Base-by-base conservation (phyloP, 2,888 invertebrate genomes). In the Caenorhabditis parvicauda region DNA sequence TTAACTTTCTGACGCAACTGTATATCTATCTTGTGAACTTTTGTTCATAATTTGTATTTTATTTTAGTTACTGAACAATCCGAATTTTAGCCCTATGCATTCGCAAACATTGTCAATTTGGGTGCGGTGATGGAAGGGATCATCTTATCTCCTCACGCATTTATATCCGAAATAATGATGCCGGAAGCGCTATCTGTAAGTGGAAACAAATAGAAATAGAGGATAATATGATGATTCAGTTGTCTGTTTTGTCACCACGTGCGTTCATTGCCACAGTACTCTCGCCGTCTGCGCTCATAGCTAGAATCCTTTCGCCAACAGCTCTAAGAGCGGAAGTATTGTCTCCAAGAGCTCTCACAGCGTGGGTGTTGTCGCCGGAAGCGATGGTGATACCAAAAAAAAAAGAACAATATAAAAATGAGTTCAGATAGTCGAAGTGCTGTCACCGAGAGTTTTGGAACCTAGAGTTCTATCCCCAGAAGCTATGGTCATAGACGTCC, bases 221-320 rank as follows among this genome's bases (percentile, higher is more conserved):
- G 9, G 1, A 28, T 21, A 29, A 28, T 22, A 14, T 22, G 4
- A n/a, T 12, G 27, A 39, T 65, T 49, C 47, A 72, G 72, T 46
- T 74, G 2, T 66, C 69, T 27, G 59, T 71, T 2, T 55, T 75
- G 0, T 66, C 67, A 4, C 78, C 78, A 1, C 64, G 77, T 3
- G 78, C 78, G 1, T 78, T 78, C 52, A 64, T 78, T 28, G 75
- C 77, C 6, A 72, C 77, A 12, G 64, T 76, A 4, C 56, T 78
- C 1, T 68, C 71, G 2, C 78, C 78, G n/a, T 68, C 70, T 3
- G 77, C 77, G 0, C 47, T 77, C 19, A 55, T 74, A 12, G 72
- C 73, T 1, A 50, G 76, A 37, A 65, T 77, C 7, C 59, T 77
- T 22, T 66, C 71, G 3, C 77, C 77, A 1, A 64, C 75, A 9